These are phyloP conservation scores for Circaetus gallicus DNA, from an alignment of 2,113 vertebrate species.

Conservation along the genomic window DNA sequence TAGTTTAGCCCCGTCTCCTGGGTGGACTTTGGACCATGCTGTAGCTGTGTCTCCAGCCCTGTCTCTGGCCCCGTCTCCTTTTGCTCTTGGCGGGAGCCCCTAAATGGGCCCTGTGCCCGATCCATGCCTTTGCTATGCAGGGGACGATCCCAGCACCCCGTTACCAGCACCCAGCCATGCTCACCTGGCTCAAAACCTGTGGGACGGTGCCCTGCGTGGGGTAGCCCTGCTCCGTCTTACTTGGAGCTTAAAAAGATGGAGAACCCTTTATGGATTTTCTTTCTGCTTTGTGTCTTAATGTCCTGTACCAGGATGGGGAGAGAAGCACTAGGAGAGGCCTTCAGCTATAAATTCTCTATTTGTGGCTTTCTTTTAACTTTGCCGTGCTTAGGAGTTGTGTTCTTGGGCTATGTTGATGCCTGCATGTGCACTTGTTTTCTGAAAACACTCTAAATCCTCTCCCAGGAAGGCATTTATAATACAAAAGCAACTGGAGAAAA, in stretches of 20 bases:
- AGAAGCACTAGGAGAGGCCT: neutral
- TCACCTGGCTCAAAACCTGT: neutral
- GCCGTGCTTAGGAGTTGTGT: neutral
- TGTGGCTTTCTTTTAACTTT: neutral
- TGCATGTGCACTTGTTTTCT: neutral
- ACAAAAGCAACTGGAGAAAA: neutral
- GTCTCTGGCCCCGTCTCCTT: neutral
- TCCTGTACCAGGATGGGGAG: too few species aligned
- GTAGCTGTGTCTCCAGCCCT: neutral
- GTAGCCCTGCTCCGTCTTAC: neutral
- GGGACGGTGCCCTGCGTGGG: accelerated
- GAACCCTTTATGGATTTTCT: neutral
- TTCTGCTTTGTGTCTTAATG: neutral
- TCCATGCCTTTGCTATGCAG: neutral
- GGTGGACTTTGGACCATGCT: neutral
- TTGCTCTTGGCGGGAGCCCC: neutral
- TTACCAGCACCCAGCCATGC: neutral
- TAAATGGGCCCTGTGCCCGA: neutral
- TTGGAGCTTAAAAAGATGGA: neutral
- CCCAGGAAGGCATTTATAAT: neutral
- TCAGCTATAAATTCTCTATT: neutral
- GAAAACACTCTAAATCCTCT: neutral
- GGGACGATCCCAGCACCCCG: neutral
- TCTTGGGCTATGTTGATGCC: neutral
- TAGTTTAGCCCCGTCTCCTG: neutral